Percentiles rank a stretch among this genome's conserved stretches.
phyloP scores from a whole-genome alignment of 2,113 vertebrate species.

The Delphinapterus leucas region DNA sequence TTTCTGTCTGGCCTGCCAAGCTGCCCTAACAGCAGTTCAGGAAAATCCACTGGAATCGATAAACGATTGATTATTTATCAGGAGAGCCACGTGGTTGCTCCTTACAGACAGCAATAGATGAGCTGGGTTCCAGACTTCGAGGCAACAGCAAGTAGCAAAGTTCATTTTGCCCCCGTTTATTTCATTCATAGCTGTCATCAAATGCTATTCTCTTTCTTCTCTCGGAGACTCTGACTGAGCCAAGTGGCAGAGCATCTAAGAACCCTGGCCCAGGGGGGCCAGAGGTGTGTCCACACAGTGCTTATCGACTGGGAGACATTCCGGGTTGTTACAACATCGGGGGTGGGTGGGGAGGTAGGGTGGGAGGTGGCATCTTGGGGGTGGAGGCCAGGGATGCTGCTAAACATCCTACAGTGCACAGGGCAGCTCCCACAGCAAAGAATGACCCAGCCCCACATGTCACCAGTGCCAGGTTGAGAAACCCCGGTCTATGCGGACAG shows the following conservation, averaged over 20 bases:
- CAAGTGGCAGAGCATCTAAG: neutral
- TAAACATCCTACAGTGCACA: accelerated
- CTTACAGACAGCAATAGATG: accelerated
- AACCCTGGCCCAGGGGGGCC: neutral
- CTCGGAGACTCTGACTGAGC: neutral
- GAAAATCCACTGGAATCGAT: neutral
- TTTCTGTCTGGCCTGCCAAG: neutral
- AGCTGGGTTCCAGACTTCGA: no score
- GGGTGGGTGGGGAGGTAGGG: neutral
- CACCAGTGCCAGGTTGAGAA: neutral
- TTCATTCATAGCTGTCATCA: neutral
- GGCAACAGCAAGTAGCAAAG: neutral
- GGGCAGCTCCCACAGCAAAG: neutral
- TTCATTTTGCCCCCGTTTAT: neutral
- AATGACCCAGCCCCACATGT: neutral
- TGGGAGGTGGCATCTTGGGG: accelerated
- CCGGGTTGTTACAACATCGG: neutral
- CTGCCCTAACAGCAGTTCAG: neutral
- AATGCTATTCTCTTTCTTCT: neutral
- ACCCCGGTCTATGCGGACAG: no score
- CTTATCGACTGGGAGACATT: neutral
- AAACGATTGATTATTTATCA: neutral
- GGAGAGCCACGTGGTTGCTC: neutral
- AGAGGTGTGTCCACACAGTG: neutral
- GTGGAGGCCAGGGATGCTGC: neutral